phyloP scores from a whole-genome alignment of 2,113 vertebrate genomes.

The human (Homo sapiens) region DNA sequence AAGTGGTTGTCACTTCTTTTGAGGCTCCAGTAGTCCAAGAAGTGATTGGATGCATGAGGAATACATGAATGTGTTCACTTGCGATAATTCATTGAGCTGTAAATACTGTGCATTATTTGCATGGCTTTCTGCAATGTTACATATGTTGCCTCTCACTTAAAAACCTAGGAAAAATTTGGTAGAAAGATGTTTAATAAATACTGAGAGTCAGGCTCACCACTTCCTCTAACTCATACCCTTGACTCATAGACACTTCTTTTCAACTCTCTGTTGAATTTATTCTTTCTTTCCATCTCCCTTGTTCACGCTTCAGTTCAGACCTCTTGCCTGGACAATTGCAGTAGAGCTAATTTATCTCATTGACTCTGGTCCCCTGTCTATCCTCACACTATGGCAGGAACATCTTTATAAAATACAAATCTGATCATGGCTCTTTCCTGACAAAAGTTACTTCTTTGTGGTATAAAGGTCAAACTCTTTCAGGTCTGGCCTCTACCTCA shows the following conservation, averaged over 20 bases:
- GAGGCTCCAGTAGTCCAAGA: background rate
- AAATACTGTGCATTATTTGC: fast-evolving
- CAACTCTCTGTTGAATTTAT: background rate
- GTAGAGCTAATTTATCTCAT: background rate
- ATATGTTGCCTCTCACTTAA: background rate
- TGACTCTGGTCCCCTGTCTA: background rate
- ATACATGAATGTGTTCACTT: background rate
- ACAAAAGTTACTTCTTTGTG: background rate
- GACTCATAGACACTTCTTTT: background rate
- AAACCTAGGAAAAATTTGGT: background rate
- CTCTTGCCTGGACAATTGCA: background rate
- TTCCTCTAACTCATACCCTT: background rate
- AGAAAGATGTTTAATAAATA: background rate
- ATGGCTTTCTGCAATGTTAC: background rate
- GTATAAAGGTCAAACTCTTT: background rate
- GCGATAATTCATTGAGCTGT: background rate
- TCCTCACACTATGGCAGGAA: background rate
- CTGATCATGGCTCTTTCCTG: background rate
- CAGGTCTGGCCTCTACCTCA: background rate
- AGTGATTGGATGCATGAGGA: background rate
- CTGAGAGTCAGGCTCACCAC: background rate
- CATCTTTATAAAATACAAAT: background rate
- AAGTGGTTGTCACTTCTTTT: background rate
- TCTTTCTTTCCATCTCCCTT: background rate
- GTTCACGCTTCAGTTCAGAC: background rate